Conservation (phyloP, 2,113 vertebrate species). For the Martes martes region DNA sequence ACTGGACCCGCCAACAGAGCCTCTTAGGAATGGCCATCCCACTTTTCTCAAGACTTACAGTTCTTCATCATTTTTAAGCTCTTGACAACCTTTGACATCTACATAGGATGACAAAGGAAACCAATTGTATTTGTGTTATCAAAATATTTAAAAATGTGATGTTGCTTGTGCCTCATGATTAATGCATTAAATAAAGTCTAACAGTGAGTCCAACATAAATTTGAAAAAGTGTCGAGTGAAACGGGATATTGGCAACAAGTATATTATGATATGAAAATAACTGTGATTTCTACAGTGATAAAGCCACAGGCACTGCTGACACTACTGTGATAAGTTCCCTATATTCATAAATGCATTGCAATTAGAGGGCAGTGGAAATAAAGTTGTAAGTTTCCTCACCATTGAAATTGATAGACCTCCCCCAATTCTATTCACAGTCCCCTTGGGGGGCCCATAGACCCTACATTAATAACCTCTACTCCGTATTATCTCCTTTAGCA, state of each 20-base stretch:
- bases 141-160: conserved; percentile 15
- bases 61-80: neutral
- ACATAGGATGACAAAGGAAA: neutral
- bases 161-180: neutral
- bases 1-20: neutral
- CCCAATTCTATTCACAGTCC: neutral
- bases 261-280: neutral
- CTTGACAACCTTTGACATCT: neutral
- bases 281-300: neutral
- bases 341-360: neutral
- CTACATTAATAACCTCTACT: neutral
- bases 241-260: neutral
- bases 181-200: conserved; percentile 37
- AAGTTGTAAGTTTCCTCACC: neutral
- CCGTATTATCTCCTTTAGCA: neutral
- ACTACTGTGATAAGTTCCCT: neutral
- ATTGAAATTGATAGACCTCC: neutral
- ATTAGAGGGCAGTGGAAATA: neutral
- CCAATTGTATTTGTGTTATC: neutral
- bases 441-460: fast-evolving
- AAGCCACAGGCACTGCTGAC: neutral
- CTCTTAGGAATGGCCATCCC: neutral
- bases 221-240: neutral
- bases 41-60: neutral
- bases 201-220: conserved; percentile 14